phyloP scores from a whole-genome alignment of 2,888 invertebrate genomes.

The Pharmacophagus antenor region DNA sequence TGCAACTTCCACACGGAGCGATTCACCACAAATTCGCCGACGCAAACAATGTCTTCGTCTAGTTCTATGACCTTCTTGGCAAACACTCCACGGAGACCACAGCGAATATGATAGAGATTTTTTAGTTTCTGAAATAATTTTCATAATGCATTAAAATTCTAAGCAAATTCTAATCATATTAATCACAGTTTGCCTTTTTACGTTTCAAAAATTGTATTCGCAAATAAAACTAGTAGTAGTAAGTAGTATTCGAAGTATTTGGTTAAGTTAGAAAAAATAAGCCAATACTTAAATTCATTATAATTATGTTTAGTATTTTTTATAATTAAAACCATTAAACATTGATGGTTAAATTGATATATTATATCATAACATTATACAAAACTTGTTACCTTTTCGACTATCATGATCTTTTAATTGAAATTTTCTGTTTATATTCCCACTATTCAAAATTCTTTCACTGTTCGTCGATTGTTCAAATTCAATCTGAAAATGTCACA shows the following conservation, averaged over 20 bases:
- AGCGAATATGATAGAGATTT: slow-evolving; percentile 51
- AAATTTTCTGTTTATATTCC: slow-evolving; percentile 18
- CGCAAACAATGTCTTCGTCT: slow-evolving; percentile 63
- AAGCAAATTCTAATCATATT: too few species aligned
- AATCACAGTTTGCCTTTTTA: too few species aligned
- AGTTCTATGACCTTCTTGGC: slow-evolving; percentile 54
- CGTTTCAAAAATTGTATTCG: too few species aligned
- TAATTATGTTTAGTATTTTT: neutral
- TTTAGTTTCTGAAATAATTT: slow-evolving; percentile 42
- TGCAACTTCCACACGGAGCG: slow-evolving; percentile 62
- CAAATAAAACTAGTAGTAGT: neutral
- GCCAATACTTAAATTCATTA: neutral
- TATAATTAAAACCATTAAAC: neutral
- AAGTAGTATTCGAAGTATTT: neutral
- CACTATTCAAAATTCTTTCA: slow-evolving; percentile 33
- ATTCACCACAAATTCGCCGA: slow-evolving; percentile 57
- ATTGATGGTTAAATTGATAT: neutral
- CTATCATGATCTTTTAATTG: slow-evolving; percentile 28
- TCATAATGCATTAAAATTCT: neutral
- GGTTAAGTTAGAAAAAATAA: neutral
- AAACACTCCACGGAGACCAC: slow-evolving; percentile 65
- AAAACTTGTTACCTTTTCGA: slow-evolving; percentile 32
- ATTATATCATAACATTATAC: neutral
- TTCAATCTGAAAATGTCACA: slow-evolving; percentile 42
- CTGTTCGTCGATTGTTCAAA: slow-evolving; percentile 35